A percentile compares a stretch with the other conserved stretches of the same genome.
Conservation (phyloP, 2,888 invertebrate genomes). For the Bembecia ichneumoniformis region DNA sequence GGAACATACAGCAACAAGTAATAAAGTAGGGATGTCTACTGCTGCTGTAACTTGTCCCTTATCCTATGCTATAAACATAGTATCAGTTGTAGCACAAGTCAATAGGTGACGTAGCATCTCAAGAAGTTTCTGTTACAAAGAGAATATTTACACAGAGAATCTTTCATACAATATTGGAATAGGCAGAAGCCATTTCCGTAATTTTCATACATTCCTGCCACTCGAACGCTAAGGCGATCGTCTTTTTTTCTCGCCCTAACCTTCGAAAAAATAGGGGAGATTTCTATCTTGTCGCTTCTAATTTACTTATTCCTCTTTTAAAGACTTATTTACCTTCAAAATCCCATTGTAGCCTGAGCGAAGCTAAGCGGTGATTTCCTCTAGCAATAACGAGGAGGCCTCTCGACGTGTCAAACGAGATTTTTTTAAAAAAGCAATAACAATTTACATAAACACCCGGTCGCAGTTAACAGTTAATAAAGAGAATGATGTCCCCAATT, state of each 20-base stretch:
- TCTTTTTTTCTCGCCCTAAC: constrained; percentile 63
- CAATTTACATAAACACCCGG: constrained; percentile 71
- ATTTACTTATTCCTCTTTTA: constrained; percentile 85
- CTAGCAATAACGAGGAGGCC: constrained; percentile 52
- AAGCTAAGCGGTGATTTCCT: constrained; percentile 43
- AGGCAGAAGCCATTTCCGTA: constrained; percentile 43
- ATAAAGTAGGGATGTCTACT: too few relatives aligned
- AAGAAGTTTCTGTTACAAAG: too few relatives aligned
- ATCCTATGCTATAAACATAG: too few relatives aligned
- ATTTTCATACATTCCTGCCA: constrained; percentile 22
- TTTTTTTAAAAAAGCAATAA: constrained; percentile 70
- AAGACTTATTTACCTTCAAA: constrained; percentile 81
- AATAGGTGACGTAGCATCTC: too few relatives aligned
- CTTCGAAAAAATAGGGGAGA: constrained; percentile 76
- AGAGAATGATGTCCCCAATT: constrained; percentile 64
- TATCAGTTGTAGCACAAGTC: too few relatives aligned
- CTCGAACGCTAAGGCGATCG: constrained; percentile 57
- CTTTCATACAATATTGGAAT: constrained; percentile 21
- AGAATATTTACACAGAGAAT: constrained; percentile 20
- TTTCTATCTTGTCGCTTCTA: constrained; percentile 84
- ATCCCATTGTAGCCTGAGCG: constrained; percentile 68
- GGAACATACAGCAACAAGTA: too few relatives aligned
- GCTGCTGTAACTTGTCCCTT: too few relatives aligned
- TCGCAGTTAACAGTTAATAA: constrained; percentile 72
- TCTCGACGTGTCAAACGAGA: constrained; percentile 65